Evolutionary conservation across 1,140 invertebrate genomes (phyloP), one percentile per base, ranked within the genome.

Genomic region (Goniozus legneri): DNA sequence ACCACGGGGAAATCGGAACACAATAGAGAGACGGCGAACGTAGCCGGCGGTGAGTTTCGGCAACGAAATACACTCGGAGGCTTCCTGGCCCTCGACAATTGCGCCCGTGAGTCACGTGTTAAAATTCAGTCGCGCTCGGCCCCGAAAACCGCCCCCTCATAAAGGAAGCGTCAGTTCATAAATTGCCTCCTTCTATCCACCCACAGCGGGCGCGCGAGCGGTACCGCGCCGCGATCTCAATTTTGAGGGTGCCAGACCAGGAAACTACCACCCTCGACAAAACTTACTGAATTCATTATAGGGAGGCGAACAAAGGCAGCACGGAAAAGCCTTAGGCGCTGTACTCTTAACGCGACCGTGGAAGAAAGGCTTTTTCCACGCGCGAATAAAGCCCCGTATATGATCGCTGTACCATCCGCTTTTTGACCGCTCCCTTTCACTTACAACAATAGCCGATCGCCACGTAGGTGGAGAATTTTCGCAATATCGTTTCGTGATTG

Each of bases 271-370:
- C 71, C 68, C 69, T 73, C 66, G 67, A 67, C 61, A 65, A 70
- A 73, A 72, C 67, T 72, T 71, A 58, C 62, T 69, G 71, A 72
- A 73, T 72, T 73, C 67, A 73, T 73, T 71, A 73, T 62, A 47
- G 58, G n/a, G n/a, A n/a, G 48, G 47, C 59, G 69, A 73, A 71
- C 69, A 73, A 72, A 71, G 69, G 66, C 62, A 54, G 52, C 51
- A 30, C 53, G 54, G 45, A 53, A 50, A 54, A 54, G 65, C 70
- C 60, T 64, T 65, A 54, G 68, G 65, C 68, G 52, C 55, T 60
- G 54, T 56, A 56, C 36, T 27, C 24, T 27, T 27, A 27, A 6
- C 4, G 24, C 4, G 24, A n/a, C n/a, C n/a, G 4, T 27, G 24
- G 4, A 27, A 27, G 24, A 27, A 27, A 27, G 24, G 24, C 24